A percentile compares a stretch with the other conserved stretches of the same genome.
These are phyloP conservation scores for Pheosia gnoma DNA, from an alignment of 2,888 invertebrate species.

Conservation along the genomic window DNA sequence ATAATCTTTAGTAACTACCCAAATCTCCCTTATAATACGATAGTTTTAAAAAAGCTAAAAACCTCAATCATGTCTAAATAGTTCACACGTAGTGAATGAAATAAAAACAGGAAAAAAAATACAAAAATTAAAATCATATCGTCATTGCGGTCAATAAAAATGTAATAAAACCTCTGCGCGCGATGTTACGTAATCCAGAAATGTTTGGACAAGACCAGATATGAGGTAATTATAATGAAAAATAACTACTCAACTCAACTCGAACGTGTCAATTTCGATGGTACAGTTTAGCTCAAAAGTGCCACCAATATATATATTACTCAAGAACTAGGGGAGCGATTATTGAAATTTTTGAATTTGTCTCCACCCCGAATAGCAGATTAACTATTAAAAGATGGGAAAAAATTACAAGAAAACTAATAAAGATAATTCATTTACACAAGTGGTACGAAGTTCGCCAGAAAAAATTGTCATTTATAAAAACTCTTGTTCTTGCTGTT, in stretches of 20 bases:
- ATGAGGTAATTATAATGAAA: conserved; percentile 48
- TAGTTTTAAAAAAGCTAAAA: neutral
- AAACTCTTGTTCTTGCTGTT: too few relatives aligned
- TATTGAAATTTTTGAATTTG: too few relatives aligned
- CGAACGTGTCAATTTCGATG: conserved; percentile 42
- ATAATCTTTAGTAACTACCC: too few relatives aligned
- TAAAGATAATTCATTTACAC: too few relatives aligned
- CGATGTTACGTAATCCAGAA: conserved; percentile 24
- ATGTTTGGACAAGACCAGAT: conserved; percentile 44
- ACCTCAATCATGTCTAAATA: neutral
- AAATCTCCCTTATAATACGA: too few relatives aligned
- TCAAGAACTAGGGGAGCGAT: too few relatives aligned
- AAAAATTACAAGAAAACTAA: too few relatives aligned
- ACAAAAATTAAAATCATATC: neutral
- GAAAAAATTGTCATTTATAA: too few relatives aligned
- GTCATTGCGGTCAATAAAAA: conserved; percentile 7
- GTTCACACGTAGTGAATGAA: neutral
- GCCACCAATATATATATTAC: too few relatives aligned
- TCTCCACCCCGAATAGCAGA: too few relatives aligned
- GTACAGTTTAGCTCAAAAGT: conserved; percentile 12
- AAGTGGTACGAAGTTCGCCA: too few relatives aligned
- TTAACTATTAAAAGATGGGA: too few relatives aligned
- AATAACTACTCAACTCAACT: conserved; percentile 43
- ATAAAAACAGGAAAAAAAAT: neutral
- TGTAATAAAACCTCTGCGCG: conserved; percentile 8